A percentile compares a stretch with the other conserved stretches of the same genome.
These are phyloP conservation scores for Hesperia comma DNA, from an alignment of 2,888 invertebrate genomes.

Conservation along the genomic window DNA sequence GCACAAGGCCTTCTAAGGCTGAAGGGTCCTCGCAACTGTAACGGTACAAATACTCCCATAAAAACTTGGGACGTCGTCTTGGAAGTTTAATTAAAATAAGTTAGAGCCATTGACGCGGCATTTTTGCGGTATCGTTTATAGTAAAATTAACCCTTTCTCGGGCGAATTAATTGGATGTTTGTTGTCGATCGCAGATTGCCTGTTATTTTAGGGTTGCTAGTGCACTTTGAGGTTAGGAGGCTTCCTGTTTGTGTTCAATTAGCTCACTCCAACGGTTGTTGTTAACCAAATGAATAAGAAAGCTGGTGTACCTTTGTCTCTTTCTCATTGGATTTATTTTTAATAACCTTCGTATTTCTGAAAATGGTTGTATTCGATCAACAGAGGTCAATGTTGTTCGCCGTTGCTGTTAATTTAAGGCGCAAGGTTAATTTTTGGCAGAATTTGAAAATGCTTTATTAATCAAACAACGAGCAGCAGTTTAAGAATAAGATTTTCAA, in stretches of 20 bases:
- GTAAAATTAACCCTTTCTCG: constrained; percentile 60
- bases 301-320: constrained; percentile 18
- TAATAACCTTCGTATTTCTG: not conserved
- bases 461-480: too few species aligned
- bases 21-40: constrained; percentile 40
- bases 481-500: too few species aligned
- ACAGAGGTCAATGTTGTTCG: too few species aligned
- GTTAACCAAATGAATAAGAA: constrained; percentile 48
- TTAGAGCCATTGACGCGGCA: constrained; percentile 55
- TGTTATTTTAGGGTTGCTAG: constrained; percentile 37
- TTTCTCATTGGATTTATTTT: not conserved
- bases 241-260: constrained; percentile 29
- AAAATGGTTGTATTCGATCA: not conserved
- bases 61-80: constrained; percentile 41
- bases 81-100: constrained; percentile 52
- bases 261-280: constrained; percentile 44
- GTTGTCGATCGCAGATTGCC: constrained; percentile 42
- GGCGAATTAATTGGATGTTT: constrained; percentile 64
- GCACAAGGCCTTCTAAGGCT: constrained; percentile 29
- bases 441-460: too few species aligned
- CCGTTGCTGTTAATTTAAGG: too few species aligned
- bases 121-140: constrained; percentile 55
- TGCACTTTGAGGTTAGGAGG: constrained; percentile 39
- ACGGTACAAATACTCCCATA: constrained; percentile 41
- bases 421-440: too few species aligned